Percentiles rank a stretch among this genome's conserved stretches.
These are phyloP conservation scores for Mimumesa dahlbomi DNA, from an alignment of 2,888 invertebrate genomes.

Conservation along the genomic window DNA sequence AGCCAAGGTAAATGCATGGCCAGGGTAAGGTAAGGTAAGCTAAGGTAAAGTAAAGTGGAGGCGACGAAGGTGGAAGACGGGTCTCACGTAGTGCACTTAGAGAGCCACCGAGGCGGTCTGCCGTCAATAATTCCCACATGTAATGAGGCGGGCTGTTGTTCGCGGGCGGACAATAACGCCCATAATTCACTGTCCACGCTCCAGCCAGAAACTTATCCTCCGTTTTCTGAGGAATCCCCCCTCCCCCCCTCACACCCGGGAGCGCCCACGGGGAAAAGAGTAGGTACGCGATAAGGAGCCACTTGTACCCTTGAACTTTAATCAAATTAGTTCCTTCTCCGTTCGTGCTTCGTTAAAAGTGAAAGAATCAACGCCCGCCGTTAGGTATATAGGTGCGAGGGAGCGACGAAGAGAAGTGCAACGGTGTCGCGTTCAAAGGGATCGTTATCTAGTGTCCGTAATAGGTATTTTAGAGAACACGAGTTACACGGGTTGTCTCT, in stretches of 20 bases:
- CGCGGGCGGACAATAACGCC: constrained; percentile 73
- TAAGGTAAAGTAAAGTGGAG: constrained; percentile 47
- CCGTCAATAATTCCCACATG: constrained; percentile 72
- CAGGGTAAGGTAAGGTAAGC: constrained; percentile 18
- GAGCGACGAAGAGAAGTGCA: background rate
- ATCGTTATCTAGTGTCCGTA: constrained; percentile 17
- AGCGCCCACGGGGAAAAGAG: constrained; percentile 19
- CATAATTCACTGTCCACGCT: constrained; percentile 69
- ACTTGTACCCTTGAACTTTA: constrained; percentile 26
- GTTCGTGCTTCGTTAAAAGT: constrained; percentile 2
- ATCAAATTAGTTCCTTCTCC: constrained; percentile 51
- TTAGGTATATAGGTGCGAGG: background rate
- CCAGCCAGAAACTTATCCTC: constrained; percentile 62
- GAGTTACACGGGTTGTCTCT: background rate
- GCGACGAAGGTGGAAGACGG: constrained; percentile 43
- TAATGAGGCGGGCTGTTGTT: constrained; percentile 73
- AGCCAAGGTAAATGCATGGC: constrained; percentile 14
- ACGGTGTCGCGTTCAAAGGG: constrained; percentile 5
- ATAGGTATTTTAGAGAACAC: constrained; percentile 15
- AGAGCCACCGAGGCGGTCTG: constrained; percentile 58
- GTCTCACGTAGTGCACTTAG: constrained; percentile 42
- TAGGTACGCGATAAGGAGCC: constrained; percentile 26
- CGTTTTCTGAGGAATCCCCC: constrained; percentile 52
- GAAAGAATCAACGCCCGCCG: background rate
- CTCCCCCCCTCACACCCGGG: constrained; percentile 26